These are phyloP conservation scores for Denticeps clupeoides DNA, from an alignment of 2,797 vertebrate species.

Conservation along the genomic window DNA sequence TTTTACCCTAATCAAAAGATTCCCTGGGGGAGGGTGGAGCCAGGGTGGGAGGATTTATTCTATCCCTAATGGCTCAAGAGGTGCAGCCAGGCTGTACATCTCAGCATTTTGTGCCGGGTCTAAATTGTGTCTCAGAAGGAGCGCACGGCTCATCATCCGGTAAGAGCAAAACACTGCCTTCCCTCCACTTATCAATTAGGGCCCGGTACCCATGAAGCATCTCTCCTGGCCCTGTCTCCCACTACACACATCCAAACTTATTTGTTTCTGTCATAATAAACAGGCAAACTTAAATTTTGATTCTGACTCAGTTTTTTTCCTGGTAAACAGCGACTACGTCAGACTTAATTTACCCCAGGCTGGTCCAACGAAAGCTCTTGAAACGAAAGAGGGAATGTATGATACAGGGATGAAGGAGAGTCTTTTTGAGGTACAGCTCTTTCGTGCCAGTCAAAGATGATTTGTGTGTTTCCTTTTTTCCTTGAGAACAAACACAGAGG, in stretches of 20 bases:
- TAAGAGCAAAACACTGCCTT: not conserved
- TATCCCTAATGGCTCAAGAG: constrained; percentile 20
- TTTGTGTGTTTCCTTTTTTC: not conserved
- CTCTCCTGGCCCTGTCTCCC: not conserved
- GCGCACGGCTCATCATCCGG: constrained; percentile 4
- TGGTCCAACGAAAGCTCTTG: too few relatives aligned
- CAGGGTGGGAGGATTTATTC: constrained; percentile 21
- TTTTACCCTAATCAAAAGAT: constrained; percentile 31
- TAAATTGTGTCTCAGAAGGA: constrained; percentile 25
- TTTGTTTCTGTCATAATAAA: constrained; percentile 20
- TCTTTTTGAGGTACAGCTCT: not conserved
- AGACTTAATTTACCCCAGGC: too few relatives aligned
- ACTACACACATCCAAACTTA: constrained; percentile 2
- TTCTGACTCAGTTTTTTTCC: constrained; percentile 2
- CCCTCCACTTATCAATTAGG: constrained; percentile 10
- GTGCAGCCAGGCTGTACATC: constrained; percentile 15
- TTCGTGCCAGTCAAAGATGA: not conserved
- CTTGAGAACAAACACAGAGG: not conserved
- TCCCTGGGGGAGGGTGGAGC: constrained; percentile 7
- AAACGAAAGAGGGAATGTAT: not conserved
- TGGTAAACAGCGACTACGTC: constrained; percentile 1
- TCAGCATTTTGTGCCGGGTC: constrained; percentile 17
- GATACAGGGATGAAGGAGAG: not conserved
- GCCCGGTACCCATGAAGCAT: not conserved
- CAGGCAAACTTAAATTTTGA: constrained; percentile 18